A percentile compares a stretch with the other conserved stretches of the same genome.
phyloP scores from a whole-genome alignment of 2,888 invertebrate genomes.

The Andricus curvator region DNA sequence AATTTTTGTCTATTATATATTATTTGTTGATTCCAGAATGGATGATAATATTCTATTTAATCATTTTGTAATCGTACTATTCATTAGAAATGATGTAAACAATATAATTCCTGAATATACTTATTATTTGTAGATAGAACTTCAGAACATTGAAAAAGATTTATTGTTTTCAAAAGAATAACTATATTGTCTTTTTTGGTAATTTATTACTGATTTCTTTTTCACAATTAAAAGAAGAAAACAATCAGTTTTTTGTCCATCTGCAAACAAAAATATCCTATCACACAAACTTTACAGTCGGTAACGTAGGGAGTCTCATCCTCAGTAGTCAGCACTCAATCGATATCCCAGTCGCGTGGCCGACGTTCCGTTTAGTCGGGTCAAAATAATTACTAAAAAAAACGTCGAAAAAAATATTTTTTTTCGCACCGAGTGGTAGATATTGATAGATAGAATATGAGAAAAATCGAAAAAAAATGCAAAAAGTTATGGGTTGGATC shows the following conservation, averaged over 20 bases:
- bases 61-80: too few relatives aligned
- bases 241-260: not conserved
- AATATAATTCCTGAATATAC: too few relatives aligned
- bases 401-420: not conserved
- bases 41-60: too few relatives aligned
- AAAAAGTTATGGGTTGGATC: conserved; percentile 87
- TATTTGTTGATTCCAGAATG: too few relatives aligned
- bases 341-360: not conserved
- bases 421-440: not conserved
- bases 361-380: not conserved
- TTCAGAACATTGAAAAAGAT: too few relatives aligned
- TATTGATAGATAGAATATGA: not conserved
- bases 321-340: not conserved
- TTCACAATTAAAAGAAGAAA: not conserved
- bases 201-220: too few relatives aligned
- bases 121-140: too few relatives aligned
- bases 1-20: too few relatives aligned
- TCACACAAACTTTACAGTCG: not conserved
- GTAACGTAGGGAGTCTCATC: not conserved
- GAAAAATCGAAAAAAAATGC: conserved; percentile 65
- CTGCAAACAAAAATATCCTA: not conserved
- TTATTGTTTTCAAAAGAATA: too few relatives aligned
- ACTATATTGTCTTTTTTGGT: too few relatives aligned
- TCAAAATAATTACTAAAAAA: not conserved
- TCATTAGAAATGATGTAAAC: too few relatives aligned